Evolutionary conservation across 2,888 invertebrate species (phyloP), one percentile per base, ranked within the genome.

Genomic region (Watsonalla binaria): DNA sequence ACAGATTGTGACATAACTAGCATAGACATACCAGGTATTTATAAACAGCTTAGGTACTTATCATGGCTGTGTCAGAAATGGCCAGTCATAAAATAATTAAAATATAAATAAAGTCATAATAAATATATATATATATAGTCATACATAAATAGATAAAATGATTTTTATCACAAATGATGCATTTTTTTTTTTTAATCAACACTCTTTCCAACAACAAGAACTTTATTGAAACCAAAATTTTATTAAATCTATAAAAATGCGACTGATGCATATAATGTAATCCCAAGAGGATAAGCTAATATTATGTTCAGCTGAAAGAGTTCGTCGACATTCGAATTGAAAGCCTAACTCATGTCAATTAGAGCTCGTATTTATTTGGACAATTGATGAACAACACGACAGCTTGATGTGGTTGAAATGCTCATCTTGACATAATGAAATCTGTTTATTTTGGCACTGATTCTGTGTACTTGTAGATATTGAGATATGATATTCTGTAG

Each of bases 311-410:
- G 49, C 37, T 13, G 49, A 15, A 24, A 15, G 49, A 49, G 49
- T 49, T 42, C 49, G 37, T 37, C 37, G 49, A 49, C 49, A 49
- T 49, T 49, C 37, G 37, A 37, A 37, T 49, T 49, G 37, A 37
- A 49, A 49, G 37, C 15, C 49, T 49, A 49, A 8, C 9, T 37
- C 37, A 37, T 37, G 49, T 49, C 49, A 49, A 49, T 49, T 49
- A 49, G 14, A 37, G 39, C 49, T 49, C 14, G n/a, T 15, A 39
- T 49, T 49, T 49, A 49, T 49, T 49, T 6, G 33, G 49, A 49
- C 49, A 49, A 49, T 49, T 49, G 49, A 15, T 37, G 37, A 37
- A 37, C 37, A 37, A 49, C 49, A 37, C 37, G 14, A 39, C 14
- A 9, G 49, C 49, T 49, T 15, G 49, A 37, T 37, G 14, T n/a